A percentile compares a stretch with the other conserved stretches of the same genome.
These are phyloP conservation scores for Siniperca scherzeri DNA, from an alignment of 2,797 vertebrate species.

Conservation along the genomic window DNA sequence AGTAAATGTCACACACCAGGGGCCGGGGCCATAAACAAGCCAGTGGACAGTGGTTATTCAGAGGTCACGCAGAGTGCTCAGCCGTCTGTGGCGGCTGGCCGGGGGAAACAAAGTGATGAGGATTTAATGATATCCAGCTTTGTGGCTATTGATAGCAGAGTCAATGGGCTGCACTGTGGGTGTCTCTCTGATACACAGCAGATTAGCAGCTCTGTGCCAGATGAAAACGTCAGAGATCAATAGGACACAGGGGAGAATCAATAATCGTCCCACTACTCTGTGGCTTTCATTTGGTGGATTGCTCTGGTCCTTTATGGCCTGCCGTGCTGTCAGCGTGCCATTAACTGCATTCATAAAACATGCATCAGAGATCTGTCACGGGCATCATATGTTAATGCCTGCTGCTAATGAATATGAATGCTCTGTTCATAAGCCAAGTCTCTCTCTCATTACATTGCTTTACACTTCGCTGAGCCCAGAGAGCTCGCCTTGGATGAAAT, in stretches of 20 bases:
- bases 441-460: constrained; percentile 92
- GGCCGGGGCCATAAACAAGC: constrained; percentile 78
- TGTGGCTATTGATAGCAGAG: constrained; percentile 87
- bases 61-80: constrained; percentile 83
- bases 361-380: constrained; percentile 80
- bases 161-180: constrained; percentile 86
- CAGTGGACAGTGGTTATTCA: constrained; percentile 80
- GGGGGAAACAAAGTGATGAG: constrained; percentile 85
- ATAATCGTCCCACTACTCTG: constrained; percentile 80
- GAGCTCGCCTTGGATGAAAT: constrained; percentile 92
- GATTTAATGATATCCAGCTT: constrained; percentile 90
- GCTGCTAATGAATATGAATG: constrained; percentile 95
- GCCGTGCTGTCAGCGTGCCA: constrained; percentile 70
- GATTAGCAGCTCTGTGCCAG: constrained; percentile 87
- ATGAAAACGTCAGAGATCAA: constrained; percentile 90
- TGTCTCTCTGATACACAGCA: constrained; percentile 87
- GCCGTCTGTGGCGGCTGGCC: constrained; percentile 76
- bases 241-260: constrained; percentile 90
- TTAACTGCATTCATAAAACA: constrained; percentile 83
- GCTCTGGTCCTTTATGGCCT: constrained; percentile 76
- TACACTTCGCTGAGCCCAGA: constrained; percentile 87
- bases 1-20: constrained; percentile 74
- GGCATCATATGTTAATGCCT: constrained; percentile 86
- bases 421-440: constrained; percentile 84
- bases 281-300: constrained; percentile 70